Conservation (phyloP, 2,888 invertebrate species). For the Euplexia lucipara region DNA sequence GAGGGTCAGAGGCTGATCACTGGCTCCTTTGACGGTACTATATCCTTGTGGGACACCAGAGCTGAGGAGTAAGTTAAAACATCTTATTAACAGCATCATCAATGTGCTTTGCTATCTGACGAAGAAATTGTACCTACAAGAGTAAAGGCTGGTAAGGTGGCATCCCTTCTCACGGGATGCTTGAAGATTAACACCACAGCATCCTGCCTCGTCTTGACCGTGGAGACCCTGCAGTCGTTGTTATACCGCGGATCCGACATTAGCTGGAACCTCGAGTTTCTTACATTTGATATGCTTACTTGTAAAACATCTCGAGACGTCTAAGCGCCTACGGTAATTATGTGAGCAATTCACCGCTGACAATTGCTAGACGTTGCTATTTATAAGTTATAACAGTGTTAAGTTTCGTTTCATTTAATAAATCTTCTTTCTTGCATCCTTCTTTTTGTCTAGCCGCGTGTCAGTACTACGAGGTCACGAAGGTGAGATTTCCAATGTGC, state of each 20-base stretch:
- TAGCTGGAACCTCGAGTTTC: too few relatives aligned
- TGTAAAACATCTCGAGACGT: too few relatives aligned
- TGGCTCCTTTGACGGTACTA: conserved; percentile 95
- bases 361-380: conserved; percentile 17
- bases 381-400: neutral
- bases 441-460: conserved; percentile 84
- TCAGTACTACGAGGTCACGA: conserved; percentile 92
- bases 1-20: conserved; percentile 93
- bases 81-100: too few relatives aligned
- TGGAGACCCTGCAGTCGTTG: too few relatives aligned
- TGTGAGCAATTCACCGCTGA: neutral
- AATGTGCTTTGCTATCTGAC: too few relatives aligned
- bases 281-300: too few relatives aligned
- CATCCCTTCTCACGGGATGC: too few relatives aligned
- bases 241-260: too few relatives aligned
- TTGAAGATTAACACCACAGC: neutral
- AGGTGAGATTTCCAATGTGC: conserved; percentile 93
- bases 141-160: too few relatives aligned
- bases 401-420: neutral
- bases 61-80: conserved; percentile 89
- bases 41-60: conserved; percentile 94
- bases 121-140: too few relatives aligned
- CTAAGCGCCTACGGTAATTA: conserved; percentile 20
- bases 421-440: neutral
- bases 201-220: too few relatives aligned